Evolutionary conservation across 2,797 vertebrate genomes (phyloP).

Genomic region (Danio aesculapii): DNA sequence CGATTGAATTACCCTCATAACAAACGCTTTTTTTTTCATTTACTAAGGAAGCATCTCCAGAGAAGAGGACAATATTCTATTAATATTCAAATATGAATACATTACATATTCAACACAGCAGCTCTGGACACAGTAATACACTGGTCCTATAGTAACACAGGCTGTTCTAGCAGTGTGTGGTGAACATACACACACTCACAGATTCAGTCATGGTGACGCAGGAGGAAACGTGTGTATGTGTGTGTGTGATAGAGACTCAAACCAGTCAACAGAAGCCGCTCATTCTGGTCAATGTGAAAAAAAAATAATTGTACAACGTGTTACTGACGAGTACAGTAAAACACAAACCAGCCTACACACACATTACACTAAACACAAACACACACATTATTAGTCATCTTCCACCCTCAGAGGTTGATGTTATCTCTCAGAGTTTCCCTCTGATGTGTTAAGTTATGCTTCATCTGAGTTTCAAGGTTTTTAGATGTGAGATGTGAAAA

Average conservation of each 20-base stretch:
- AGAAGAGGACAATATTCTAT: too few relatives aligned
- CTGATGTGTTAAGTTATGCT: neutral
- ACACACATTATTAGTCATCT: constrained; percentile 3
- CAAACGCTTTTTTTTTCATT: too few relatives aligned
- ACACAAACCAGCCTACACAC: constrained; percentile 67
- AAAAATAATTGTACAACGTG: constrained; percentile 25
- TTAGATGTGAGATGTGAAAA: neutral
- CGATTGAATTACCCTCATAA: too few relatives aligned
- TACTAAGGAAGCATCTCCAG: too few relatives aligned
- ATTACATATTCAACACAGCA: too few relatives aligned
- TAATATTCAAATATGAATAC: too few relatives aligned
- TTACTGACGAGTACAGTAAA: constrained; percentile 53
- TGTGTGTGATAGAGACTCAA: constrained; percentile 1
- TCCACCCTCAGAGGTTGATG: constrained; percentile 13
- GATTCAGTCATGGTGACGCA: neutral
- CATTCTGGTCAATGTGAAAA: constrained; percentile 4
- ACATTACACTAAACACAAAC: neutral
- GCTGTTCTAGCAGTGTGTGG: constrained; percentile 13
- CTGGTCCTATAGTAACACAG: constrained; percentile 1
- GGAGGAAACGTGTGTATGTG: neutral
- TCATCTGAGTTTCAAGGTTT: neutral
- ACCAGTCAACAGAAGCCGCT: neutral
- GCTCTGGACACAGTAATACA: neutral
- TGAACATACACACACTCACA: neutral
- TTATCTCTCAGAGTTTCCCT: neutral